phyloP scores from a whole-genome alignment of 2,888 invertebrate species.

The Scaptodrosophila latifasciaeformis region DNA sequence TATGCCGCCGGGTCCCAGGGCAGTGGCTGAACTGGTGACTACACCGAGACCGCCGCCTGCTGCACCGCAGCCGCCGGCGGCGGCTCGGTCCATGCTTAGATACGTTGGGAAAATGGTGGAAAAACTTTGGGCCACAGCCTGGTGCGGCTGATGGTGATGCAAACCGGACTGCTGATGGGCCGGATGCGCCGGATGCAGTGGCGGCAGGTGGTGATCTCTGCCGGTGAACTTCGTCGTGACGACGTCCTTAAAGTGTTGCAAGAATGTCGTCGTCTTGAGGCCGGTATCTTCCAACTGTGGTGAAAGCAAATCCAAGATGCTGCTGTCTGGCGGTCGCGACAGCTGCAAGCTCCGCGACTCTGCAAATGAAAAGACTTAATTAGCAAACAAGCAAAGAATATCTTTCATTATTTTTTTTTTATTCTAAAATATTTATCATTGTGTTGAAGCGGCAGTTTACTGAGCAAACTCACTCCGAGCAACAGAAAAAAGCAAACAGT shows the following conservation, averaged over 20 bases:
- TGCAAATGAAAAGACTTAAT: slow-evolving; percentile 14
- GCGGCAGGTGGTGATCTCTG: slow-evolving; percentile 72
- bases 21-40: slow-evolving; percentile 54
- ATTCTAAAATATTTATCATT: no score
- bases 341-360: slow-evolving; percentile 43
- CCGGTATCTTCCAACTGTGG: slow-evolving; percentile 72
- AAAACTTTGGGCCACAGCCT: slow-evolving; percentile 73
- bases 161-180: slow-evolving; percentile 69
- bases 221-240: slow-evolving; percentile 75
- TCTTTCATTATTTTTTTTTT: no score
- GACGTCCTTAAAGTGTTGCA: slow-evolving; percentile 75
- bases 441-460: not conserved
- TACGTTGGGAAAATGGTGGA: slow-evolving; percentile 74
- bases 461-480: not conserved
- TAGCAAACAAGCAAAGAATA: not conserved
- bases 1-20: slow-evolving; percentile 63
- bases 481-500: slow-evolving; percentile 42
- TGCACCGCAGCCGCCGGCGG: slow-evolving; percentile 62
- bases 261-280: slow-evolving; percentile 75
- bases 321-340: slow-evolving; percentile 59
- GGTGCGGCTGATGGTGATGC: slow-evolving; percentile 72
- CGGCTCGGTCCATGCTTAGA: slow-evolving; percentile 73
- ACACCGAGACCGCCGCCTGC: slow-evolving; percentile 59
- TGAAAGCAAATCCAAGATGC: slow-evolving; percentile 64
- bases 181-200: slow-evolving; percentile 64